Conservation (phyloP, 1,140 invertebrate genomes). For the Brachionus koreanus region DNA sequence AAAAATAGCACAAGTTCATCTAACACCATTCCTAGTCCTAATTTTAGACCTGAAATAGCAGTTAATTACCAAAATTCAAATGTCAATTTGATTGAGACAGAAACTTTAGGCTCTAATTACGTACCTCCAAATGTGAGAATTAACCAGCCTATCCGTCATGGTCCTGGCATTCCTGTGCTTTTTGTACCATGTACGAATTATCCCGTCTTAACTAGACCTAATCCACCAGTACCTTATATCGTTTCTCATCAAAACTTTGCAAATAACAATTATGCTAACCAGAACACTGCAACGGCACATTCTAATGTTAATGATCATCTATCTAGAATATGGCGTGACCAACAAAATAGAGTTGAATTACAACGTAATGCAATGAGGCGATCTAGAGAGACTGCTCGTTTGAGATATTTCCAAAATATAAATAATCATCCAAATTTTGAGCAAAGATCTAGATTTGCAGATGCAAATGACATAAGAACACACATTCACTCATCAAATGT, state of each 20-base stretch:
- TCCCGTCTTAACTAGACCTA: background rate
- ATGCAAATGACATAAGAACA: background rate
- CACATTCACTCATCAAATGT: background rate
- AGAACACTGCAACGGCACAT: background rate
- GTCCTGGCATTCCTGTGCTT: background rate
- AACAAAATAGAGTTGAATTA: slow-evolving; percentile 17
- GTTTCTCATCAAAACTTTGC: background rate
- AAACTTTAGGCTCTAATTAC: background rate
- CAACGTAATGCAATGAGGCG: background rate
- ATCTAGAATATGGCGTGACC: slow-evolving; percentile 7
- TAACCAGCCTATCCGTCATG: background rate
- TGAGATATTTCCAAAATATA: background rate
- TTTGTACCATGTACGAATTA: background rate
- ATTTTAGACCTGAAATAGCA: background rate
- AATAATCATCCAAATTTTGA: background rate
- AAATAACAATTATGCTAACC: background rate
- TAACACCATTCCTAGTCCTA: background rate
- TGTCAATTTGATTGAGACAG: background rate
- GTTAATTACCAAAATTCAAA: background rate
- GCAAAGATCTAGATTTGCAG: background rate
- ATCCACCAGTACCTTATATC: background rate
- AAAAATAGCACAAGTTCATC: background rate
- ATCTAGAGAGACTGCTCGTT: background rate
- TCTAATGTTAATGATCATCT: background rate
- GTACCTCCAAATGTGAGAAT: background rate